Evolutionary conservation across 2,113 vertebrate genomes (phyloP).

Genomic region (Neotoma lepida): DNA sequence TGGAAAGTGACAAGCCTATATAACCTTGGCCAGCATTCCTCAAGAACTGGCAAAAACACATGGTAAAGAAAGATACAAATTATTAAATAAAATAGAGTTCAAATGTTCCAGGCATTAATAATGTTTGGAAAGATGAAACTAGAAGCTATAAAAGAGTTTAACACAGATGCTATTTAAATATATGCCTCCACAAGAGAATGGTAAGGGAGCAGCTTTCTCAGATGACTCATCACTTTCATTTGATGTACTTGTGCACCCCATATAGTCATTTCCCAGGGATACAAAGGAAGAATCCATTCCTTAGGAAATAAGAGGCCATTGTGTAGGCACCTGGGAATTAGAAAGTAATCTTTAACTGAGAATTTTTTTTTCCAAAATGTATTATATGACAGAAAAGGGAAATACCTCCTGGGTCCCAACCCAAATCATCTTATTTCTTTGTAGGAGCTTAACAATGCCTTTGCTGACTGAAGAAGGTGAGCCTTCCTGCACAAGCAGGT

Average conservation of each 20-base stretch:
- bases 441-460: background rate
- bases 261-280: background rate
- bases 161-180: background rate
- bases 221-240: background rate
- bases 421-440: background rate
- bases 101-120: background rate
- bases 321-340: background rate
- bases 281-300: background rate
- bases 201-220: background rate
- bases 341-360: background rate
- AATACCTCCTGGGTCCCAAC: background rate
- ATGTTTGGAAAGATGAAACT: background rate
- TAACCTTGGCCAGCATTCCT: background rate
- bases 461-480: background rate
- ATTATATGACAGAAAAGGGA: background rate
- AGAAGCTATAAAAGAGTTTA: background rate
- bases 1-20: background rate
- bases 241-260: background rate
- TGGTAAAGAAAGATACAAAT: background rate
- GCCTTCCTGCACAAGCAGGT: background rate
- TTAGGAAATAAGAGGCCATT: background rate
- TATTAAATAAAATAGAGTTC: background rate
- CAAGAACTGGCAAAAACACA: background rate
- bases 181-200: background rate
- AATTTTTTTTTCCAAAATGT: background rate